These are phyloP conservation scores for Agrochola macilenta DNA, from an alignment of 2,888 invertebrate species.

Conservation along the genomic window DNA sequence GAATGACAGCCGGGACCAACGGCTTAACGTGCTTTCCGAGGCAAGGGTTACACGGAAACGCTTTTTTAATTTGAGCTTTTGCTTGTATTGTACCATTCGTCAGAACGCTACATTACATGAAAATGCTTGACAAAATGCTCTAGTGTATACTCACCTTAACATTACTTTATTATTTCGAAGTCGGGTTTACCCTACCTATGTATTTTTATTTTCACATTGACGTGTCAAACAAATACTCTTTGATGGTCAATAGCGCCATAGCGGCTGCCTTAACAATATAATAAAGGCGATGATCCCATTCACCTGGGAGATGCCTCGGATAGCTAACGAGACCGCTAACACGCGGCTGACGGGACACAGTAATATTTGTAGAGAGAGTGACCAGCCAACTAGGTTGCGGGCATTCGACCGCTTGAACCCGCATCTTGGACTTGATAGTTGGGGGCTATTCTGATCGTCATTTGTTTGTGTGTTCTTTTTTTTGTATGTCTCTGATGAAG, in stretches of 20 bases:
- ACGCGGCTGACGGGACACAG: constrained; percentile 59
- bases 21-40: no score
- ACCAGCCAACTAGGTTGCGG: constrained; percentile 84
- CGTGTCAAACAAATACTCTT: constrained; percentile 18
- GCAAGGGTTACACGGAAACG: no score
- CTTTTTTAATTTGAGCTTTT: no score
- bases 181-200: background rate
- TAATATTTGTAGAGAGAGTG: constrained; percentile 67
- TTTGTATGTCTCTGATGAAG: no score
- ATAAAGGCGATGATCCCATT: constrained; percentile 60
- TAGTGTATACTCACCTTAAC: no score
- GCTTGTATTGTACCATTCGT: no score
- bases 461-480: constrained; percentile 14
- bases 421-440: constrained; percentile 75
- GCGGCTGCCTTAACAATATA: constrained; percentile 37
- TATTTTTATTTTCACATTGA: constrained; percentile 4
- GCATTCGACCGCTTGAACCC: constrained; percentile 73
- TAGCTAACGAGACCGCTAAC: constrained; percentile 63
- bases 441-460: constrained; percentile 60
- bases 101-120: no score
- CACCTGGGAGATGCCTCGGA: constrained; percentile 59
- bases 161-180: background rate
- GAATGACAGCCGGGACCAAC: no score
- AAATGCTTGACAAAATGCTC: no score
- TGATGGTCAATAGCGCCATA: constrained; percentile 22